Conservation (phyloP, 2,888 invertebrate species). For the Carabus problematicus region DNA sequence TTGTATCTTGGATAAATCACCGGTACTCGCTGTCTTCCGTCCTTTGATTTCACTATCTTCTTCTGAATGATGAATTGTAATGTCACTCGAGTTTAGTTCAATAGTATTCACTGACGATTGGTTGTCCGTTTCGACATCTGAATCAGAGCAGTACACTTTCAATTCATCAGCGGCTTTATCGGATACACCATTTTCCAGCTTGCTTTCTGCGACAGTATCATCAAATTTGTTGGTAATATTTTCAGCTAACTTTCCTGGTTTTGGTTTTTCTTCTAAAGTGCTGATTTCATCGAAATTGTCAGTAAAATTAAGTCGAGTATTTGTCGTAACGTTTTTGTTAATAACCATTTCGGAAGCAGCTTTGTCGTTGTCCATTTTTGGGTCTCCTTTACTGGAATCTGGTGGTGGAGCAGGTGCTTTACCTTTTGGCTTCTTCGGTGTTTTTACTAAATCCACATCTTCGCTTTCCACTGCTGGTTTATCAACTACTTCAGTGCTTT, state of each 20-base stretch:
- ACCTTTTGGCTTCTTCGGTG: constrained; percentile 70
- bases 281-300: constrained; percentile 64
- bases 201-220: constrained; percentile 46
- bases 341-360: not conserved
- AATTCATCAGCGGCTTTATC: constrained; percentile 42
- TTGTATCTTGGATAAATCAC: constrained; percentile 77
- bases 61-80: constrained; percentile 76
- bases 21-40: constrained; percentile 79
- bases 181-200: constrained; percentile 37
- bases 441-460: constrained; percentile 55
- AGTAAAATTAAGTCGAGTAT: constrained; percentile 56
- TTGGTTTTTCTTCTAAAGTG: constrained; percentile 60
- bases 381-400: constrained; percentile 30
- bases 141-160: constrained; percentile 60
- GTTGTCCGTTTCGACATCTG: constrained; percentile 61
- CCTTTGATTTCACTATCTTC: constrained; percentile 68
- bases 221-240: constrained; percentile 53
- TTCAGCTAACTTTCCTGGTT: constrained; percentile 62
- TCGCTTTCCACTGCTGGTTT: constrained; percentile 24
- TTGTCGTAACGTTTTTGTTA: constrained; percentile 31
- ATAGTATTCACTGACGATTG: constrained; percentile 67
- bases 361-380: constrained; percentile 7
- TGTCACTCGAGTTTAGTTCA: constrained; percentile 76
- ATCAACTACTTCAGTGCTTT: constrained; percentile 57
- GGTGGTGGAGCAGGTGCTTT: constrained; percentile 76